Evolutionary conservation across 2,113 vertebrate species (phyloP).

Genomic region (Rhinogobius similis): DNA sequence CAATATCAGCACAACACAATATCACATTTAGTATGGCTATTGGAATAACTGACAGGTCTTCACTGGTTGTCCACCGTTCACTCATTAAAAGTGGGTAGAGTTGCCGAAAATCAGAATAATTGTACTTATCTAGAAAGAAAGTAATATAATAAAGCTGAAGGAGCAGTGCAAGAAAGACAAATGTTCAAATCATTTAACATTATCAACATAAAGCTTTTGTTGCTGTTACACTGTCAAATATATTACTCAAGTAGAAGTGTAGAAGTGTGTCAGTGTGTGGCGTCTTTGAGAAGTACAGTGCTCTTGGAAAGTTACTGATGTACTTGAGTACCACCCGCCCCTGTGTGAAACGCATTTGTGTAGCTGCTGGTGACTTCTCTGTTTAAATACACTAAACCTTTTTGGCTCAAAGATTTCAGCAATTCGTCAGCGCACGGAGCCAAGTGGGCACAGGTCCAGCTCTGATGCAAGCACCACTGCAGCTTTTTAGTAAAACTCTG

Average conservation of each 20-base stretch:
- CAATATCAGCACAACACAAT: neutral
- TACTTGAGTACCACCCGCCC: too few relatives aligned
- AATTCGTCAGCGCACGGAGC: slow-evolving; percentile 20
- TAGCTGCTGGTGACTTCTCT: neutral
- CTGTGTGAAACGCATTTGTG: too few relatives aligned
- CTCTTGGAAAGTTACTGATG: too few relatives aligned
- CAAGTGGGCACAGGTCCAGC: slow-evolving; percentile 29
- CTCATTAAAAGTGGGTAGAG: too few relatives aligned
- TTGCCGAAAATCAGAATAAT: too few relatives aligned
- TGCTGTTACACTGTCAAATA: too few relatives aligned
- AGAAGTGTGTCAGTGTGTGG: too few relatives aligned
- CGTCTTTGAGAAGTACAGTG: too few relatives aligned
- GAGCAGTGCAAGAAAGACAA: neutral
- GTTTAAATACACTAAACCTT: slow-evolving; percentile 18
- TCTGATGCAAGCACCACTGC: slow-evolving; percentile 13
- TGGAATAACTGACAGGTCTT: neutral
- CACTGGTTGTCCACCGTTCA: neutral
- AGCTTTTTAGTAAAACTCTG: slow-evolving; percentile 12
- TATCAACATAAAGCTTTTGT: neutral
- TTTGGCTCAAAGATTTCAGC: slow-evolving; percentile 18
- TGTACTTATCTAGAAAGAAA: too few relatives aligned
- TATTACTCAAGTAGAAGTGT: too few relatives aligned
- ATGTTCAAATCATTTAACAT: neutral
- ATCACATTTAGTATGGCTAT: neutral
- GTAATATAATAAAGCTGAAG: neutral